Evolutionary conservation across 64 coral and sea anemone genomes (phyloP), one percentile per base, ranked within the genome.

Genomic region (Porites lutea): DNA sequence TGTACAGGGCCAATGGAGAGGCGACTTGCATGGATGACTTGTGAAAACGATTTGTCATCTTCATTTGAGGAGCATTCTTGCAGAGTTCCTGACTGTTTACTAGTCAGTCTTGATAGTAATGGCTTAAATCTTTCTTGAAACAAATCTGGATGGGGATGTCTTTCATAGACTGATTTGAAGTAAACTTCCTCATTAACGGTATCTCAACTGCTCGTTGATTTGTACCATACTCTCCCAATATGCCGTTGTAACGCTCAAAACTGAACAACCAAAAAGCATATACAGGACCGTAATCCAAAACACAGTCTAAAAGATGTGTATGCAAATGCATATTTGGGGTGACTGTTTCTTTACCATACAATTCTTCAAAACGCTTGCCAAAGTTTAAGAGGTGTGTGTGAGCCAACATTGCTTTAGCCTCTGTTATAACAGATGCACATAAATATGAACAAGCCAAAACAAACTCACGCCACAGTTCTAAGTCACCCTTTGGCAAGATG

Each of bases 381-480:
- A 19, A 71, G 59, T n/a, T 81, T 47, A 95, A 19, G 53, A 95
- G 82, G 67, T 91, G 19, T 16, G 45, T 44, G 68, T 95, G 82
- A 45, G 74, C 93, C 22, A 91, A 19, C 58, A 72, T 58, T 73
- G 89, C 88, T 81, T 82, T 69, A 46, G 81, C 8, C 55, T 86
- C 53, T 61, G 93, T 95, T 11, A 87, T 67, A 18, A 91, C 47
- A 72, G 93, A 59, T n/a, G 93, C 79, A 20, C 89, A 91, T 4
- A 91, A 51, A 12, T 44, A 65, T 2, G 46, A 52, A 73, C 89
- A 95, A 45, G 82, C 82, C 63, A 95, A 53, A 16, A 95, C 94
- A 90, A 95, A 95, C 51, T 78, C 46, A 11, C 88, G 82, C 93
- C 93, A 95, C 37, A 95, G 20, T 58, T 95, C 94, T 57, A 95